Evolutionary conservation across 1,140 invertebrate species (phyloP).

Genomic region (Dendrolimus kikuchii): DNA sequence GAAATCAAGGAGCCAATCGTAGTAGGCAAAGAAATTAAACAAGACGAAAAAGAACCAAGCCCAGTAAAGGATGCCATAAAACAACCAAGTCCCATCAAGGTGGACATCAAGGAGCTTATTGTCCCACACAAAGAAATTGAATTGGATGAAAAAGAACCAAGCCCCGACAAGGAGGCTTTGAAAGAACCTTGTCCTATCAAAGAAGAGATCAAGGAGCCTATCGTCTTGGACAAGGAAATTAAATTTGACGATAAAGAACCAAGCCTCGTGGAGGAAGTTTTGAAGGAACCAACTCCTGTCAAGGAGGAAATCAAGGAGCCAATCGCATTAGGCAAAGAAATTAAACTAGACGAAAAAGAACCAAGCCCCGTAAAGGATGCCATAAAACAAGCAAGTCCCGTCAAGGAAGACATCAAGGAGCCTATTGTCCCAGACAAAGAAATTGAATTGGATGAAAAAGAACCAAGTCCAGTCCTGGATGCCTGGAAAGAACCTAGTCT

Average conservation of each 20-base stretch:
- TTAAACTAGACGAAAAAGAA: conserved; percentile 1
- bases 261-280: not conserved
- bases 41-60: conserved; percentile 5
- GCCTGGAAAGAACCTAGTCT: conserved; percentile 1
- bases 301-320: not conserved
- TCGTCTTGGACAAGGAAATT: not conserved
- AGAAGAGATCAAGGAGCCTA: no score
- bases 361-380: not conserved
- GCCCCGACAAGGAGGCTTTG: no score
- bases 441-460: not conserved
- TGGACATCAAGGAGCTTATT: no score
- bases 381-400: not conserved
- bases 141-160: no score
- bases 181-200: no score
- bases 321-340: not conserved
- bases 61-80: no score
- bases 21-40: no score
- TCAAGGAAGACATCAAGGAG: not conserved
- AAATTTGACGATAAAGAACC: conserved; percentile 1
- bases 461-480: not conserved
- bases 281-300: conserved; percentile 1
- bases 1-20: no score
- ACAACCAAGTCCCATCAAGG: no score
- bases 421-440: not conserved
- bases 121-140: no score